phyloP scores from a whole-genome alignment of 2,113 vertebrate species.

The Nesoenas mayeri region DNA sequence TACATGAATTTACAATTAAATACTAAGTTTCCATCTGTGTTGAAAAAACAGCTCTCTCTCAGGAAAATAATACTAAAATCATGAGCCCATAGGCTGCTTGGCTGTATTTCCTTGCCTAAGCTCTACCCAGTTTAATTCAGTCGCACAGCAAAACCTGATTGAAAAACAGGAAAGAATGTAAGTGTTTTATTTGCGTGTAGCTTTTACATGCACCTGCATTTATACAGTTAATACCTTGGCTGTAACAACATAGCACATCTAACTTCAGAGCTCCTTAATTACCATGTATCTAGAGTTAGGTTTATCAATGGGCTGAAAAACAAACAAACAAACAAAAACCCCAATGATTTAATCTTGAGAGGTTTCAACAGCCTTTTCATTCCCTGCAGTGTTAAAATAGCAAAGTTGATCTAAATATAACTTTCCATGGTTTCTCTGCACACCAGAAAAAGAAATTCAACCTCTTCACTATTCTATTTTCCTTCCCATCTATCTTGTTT shows the following conservation, averaged over 20 bases:
- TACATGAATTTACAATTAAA: not conserved
- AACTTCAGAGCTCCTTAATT: not conserved
- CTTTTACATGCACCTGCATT: not conserved
- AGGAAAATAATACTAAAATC: not conserved
- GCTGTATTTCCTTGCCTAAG: not conserved
- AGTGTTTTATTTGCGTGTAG: not conserved
- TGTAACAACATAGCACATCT: not conserved
- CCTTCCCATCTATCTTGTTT: not conserved
- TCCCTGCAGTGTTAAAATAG: not conserved
- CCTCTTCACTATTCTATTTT: accelerated
- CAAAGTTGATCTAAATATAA: accelerated
- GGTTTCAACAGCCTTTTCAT: not conserved
- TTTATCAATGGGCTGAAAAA: not conserved
- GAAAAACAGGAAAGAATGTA: not conserved
- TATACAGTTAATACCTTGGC: not conserved
- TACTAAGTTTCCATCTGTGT: not conserved
- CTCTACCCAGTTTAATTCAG: not conserved
- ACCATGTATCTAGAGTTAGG: not conserved
- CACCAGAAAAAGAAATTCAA: not conserved
- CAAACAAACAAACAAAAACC: not conserved
- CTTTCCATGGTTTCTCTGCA: accelerated
- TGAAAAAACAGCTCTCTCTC: not conserved
- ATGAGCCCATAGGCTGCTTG: not conserved
- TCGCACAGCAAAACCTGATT: not conserved
- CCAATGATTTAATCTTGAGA: not conserved